phyloP scores from a whole-genome alignment of 2,797 vertebrate species.

The Gymnoscopelus braueri region DNA sequence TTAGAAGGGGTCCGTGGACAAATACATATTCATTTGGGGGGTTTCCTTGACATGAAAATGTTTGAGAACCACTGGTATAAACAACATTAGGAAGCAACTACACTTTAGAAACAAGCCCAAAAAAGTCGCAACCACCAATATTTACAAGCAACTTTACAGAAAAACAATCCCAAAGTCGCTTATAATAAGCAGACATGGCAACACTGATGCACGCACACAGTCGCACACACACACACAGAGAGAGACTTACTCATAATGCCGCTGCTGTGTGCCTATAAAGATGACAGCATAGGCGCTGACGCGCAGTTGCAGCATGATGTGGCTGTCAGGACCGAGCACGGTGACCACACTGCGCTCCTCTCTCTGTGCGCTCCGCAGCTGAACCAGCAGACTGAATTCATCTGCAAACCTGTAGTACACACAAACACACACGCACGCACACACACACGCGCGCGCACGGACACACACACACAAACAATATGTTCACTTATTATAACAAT shows the following conservation, averaged over 20 bases:
- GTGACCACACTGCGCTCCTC: conserved; percentile 86
- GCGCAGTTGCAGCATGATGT: conserved; percentile 86
- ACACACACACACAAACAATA: background rate
- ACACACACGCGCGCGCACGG: background rate
- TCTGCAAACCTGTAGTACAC: conserved; percentile 81
- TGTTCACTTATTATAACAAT: no score
- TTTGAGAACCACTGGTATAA: no score
- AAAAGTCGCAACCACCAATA: no score
- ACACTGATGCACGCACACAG: background rate
- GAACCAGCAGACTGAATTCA: conserved; percentile 87
- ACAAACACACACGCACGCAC: conserved; percentile 19
- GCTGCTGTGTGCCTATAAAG: conserved; percentile 84
- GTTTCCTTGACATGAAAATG: no score
- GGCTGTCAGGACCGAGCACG: conserved; percentile 79
- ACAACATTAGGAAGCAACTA: no score
- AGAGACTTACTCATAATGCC: conserved; percentile 88
- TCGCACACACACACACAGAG: background rate
- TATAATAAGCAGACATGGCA: no score
- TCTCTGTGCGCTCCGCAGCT: conserved; percentile 78
- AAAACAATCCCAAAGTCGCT: no score
- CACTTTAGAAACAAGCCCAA: no score
- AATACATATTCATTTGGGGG: no score
- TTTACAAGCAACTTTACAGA: no score
- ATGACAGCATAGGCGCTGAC: conserved; percentile 77
- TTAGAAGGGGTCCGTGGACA: no score